A percentile compares a stretch with the other conserved stretches of the same genome.
Evolutionary conservation across 2,888 invertebrate genomes (phyloP).

Genomic region (Perizoma flavofasciatum): DNA sequence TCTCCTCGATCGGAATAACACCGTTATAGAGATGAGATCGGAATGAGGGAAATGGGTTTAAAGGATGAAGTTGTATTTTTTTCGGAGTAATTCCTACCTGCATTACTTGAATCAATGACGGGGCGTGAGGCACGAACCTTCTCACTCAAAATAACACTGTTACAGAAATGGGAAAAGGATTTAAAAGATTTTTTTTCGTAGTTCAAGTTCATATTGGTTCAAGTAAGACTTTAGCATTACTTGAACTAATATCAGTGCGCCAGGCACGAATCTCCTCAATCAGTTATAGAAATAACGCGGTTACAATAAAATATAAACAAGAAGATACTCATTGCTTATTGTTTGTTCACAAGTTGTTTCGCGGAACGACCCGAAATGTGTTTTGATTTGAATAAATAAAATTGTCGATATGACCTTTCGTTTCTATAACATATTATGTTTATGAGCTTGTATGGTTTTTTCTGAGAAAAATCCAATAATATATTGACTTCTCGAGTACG

Average conservation of each 20-base stretch:
- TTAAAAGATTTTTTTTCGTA: not conserved
- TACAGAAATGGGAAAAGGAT: not conserved
- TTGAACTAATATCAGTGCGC: no score
- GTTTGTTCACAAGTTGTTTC: constrained; percentile 8
- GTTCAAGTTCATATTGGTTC: no score
- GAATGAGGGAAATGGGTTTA: constrained; percentile 1
- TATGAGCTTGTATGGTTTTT: constrained; percentile 1
- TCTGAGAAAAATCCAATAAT: not conserved
- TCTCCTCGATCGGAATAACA: constrained; percentile 5
- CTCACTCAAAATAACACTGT: not conserved
- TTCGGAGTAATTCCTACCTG: not conserved
- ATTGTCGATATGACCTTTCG: constrained; percentile 3
- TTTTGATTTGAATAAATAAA: constrained; percentile 16
- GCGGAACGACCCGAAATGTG: constrained; percentile 5
- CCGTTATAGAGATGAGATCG: not conserved
- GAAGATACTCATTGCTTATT: constrained; percentile 4
- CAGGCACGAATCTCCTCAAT: no score
- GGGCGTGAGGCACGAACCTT: not conserved
- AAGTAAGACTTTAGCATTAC: no score
- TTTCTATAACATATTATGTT: constrained; percentile 1
- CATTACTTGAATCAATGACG: not conserved
- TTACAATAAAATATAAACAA: constrained; percentile 6
- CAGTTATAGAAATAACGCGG: no score
- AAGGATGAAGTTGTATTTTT: not conserved
- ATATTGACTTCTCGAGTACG: no score